Conservation (phyloP, 2,888 invertebrate species). For the Trilocha varians region DNA sequence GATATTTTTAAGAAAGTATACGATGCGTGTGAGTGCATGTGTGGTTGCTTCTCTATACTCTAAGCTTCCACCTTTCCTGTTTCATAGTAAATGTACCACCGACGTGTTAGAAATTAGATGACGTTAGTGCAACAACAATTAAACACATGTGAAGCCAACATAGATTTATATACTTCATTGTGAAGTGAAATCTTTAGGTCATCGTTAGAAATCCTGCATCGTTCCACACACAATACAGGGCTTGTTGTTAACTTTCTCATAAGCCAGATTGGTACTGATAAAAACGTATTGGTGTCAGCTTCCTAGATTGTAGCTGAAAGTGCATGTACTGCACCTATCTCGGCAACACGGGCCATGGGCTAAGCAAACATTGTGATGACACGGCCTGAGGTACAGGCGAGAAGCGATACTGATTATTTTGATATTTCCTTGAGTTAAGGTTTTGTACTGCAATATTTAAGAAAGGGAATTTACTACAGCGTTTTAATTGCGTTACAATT, state of each 20-base stretch:
- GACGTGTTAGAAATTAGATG: no score
- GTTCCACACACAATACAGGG: conserved; percentile 26
- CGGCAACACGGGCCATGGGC: conserved; percentile 58
- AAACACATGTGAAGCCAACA: background rate
- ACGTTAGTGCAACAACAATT: no score
- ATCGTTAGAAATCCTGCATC: conserved; percentile 4
- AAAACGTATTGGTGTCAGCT: conserved; percentile 70
- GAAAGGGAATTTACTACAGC: no score
- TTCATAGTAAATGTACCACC: no score
- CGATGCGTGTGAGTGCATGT: no score
- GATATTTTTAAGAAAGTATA: no score
- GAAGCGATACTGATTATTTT: background rate
- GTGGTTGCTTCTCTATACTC: no score
- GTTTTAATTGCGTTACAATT: no score
- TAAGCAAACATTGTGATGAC: conserved; percentile 51
- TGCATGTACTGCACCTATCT: conserved; percentile 69
- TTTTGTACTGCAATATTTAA: no score
- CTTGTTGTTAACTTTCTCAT: conserved; percentile 61
- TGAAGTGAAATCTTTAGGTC: conserved; percentile 3
- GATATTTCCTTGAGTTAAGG: no score
- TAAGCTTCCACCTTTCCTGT: no score
- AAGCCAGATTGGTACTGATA: conserved; percentile 63
- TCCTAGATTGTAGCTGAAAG: conserved; percentile 65
- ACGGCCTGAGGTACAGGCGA: conserved; percentile 24
- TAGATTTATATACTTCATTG: conserved; percentile 1